Conservation (phyloP, 2,888 invertebrate species). For the Nomada ferruginata region DNA sequence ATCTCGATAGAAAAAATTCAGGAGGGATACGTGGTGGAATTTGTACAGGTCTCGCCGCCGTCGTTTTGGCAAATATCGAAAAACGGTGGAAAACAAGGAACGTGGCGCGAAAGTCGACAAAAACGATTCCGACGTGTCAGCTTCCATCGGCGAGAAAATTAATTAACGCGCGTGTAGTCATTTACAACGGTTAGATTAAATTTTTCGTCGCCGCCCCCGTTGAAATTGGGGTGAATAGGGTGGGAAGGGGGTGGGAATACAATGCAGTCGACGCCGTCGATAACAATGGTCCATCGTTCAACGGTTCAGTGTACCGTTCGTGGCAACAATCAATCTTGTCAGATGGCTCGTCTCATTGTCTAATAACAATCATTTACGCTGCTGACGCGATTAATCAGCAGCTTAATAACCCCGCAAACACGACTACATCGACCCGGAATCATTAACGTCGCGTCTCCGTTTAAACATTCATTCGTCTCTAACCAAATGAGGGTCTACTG, state of each 20-base stretch:
- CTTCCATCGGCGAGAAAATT: constrained; percentile 25
- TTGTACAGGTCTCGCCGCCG: not conserved
- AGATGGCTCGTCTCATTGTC: constrained; percentile 59
- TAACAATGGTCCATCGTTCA: constrained; percentile 58
- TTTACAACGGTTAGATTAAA: constrained; percentile 38
- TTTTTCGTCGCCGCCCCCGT: constrained; percentile 24
- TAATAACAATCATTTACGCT: constrained; percentile 62
- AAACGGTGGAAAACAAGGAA: not conserved
- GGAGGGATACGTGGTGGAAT: not conserved
- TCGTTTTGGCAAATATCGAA: not conserved
- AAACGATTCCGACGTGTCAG: constrained; percentile 12
- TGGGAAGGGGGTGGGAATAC: constrained; percentile 9
- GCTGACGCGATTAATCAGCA: constrained; percentile 54
- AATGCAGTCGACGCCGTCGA: constrained; percentile 42
- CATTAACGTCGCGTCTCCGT: constrained; percentile 31
- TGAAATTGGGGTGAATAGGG: not conserved
- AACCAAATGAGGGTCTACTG: constrained; percentile 2
- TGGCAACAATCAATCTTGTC: constrained; percentile 61
- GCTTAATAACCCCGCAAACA: constrained; percentile 59
- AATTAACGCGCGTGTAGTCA: constrained; percentile 52
- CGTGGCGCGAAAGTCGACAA: not conserved
- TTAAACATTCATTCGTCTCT: constrained; percentile 48
- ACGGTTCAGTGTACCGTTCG: constrained; percentile 47
- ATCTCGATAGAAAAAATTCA: no score
- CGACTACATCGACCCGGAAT: constrained; percentile 54